phyloP scores from a whole-genome alignment of 2,797 vertebrate genomes.

The Florisuga fusca region DNA sequence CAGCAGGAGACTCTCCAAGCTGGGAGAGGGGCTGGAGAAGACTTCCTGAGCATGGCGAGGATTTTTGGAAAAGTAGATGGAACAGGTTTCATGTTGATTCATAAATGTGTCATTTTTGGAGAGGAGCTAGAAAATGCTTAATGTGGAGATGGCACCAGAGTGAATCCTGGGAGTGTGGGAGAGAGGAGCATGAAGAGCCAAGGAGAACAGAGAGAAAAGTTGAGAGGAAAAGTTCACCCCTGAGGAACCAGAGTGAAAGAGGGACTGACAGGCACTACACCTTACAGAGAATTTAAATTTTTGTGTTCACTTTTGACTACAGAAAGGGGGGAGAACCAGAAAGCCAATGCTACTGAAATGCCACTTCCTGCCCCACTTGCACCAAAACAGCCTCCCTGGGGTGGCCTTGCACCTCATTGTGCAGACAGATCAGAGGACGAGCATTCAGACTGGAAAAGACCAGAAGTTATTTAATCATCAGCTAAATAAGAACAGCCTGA shows the following conservation, averaged over 20 bases:
- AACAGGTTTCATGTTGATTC: background rate
- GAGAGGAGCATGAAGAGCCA: background rate
- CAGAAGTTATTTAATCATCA: background rate
- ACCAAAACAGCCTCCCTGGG: background rate
- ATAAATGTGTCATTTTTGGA: background rate
- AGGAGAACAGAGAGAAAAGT: background rate
- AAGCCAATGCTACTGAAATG: background rate
- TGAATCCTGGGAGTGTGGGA: background rate
- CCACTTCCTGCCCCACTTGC: background rate
- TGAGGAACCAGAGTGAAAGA: rapidly evolving
- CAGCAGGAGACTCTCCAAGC: background rate
- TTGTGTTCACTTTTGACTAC: background rate
- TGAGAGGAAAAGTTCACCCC: background rate
- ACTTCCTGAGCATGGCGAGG: background rate
- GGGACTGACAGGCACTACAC: background rate
- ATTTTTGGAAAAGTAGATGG: background rate
- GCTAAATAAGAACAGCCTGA: background rate
- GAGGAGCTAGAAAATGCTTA: background rate
- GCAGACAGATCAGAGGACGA: background rate
- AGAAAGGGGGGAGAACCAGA: background rate
- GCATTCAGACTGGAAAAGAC: background rate
- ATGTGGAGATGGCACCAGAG: background rate
- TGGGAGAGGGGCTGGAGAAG: background rate
- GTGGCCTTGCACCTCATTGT: rapidly evolving
- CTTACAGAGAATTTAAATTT: background rate